phyloP scores from a whole-genome alignment of 2,888 invertebrate species.

The Melieria picta region DNA sequence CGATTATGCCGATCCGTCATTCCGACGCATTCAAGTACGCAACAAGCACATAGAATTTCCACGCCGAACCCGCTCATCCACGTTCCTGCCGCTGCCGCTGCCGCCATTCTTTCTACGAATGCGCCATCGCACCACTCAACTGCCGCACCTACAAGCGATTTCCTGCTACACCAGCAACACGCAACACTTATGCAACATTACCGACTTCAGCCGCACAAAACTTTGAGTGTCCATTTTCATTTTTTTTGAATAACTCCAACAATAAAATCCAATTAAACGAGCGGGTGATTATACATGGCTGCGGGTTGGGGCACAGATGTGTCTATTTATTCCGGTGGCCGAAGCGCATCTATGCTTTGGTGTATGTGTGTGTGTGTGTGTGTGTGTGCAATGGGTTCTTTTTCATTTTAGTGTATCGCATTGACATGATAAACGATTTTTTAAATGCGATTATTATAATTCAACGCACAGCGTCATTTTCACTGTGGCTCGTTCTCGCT shows the following conservation, averaged over 20 bases:
- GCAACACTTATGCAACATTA: background rate
- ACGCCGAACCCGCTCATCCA: too few relatives aligned
- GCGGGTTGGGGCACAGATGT: background rate
- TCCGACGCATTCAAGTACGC: too few relatives aligned
- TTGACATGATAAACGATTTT: conserved; percentile 15
- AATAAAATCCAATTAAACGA: conserved; percentile 16
- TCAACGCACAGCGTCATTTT: background rate
- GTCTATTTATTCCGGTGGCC: background rate
- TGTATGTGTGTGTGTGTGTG: background rate
- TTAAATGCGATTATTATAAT: conserved; percentile 10
- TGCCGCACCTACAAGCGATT: conserved; percentile 12
- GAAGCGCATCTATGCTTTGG: background rate
- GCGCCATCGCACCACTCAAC: too few relatives aligned
- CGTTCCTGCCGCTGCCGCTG: too few relatives aligned
- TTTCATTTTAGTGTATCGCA: background rate
- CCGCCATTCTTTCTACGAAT: too few relatives aligned
- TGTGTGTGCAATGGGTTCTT: background rate
- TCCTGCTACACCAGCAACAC: conserved; percentile 5
- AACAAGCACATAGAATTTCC: too few relatives aligned
- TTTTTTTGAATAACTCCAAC: background rate
- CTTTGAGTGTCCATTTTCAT: background rate
- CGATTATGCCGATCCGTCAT: background rate
- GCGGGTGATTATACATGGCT: background rate
- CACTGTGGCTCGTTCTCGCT: background rate
- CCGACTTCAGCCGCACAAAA: background rate